Conservation (phyloP, 2,113 vertebrate species). For the Microtus ochrogaster region DNA sequence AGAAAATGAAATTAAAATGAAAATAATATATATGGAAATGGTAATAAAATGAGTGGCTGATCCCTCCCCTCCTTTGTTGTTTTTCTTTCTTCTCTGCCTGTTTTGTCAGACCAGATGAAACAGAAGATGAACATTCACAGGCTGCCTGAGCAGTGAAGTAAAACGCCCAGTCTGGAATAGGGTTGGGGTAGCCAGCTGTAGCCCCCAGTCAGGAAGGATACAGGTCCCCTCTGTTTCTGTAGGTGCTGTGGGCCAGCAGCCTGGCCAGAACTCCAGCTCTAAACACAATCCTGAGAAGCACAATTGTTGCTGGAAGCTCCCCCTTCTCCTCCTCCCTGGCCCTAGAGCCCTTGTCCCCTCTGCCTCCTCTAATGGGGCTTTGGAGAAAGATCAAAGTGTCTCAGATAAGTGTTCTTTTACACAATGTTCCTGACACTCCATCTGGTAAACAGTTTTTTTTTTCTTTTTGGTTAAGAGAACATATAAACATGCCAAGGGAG, state of each 20-base stretch:
- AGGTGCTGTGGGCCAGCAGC: fast-evolving
- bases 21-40: background rate
- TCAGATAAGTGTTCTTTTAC: constrained; percentile 85
- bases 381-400: constrained; percentile 86
- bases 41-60: fast-evolving
- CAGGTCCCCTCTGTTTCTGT: background rate
- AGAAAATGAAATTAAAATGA: background rate
- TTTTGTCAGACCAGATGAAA: background rate
- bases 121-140: background rate
- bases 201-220: background rate
- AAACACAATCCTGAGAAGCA: constrained; percentile 78
- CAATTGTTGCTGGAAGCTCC: constrained; percentile 69
- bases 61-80: fast-evolving
- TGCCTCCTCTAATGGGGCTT: constrained; percentile 79
- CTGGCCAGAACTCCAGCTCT: constrained; percentile 69
- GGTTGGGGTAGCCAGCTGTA: background rate
- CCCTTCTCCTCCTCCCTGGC: constrained; percentile 15
- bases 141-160: background rate
- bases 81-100: fast-evolving
- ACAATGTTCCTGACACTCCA: constrained; percentile 86
- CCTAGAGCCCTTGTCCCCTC: constrained; percentile 70
- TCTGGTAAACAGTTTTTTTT: constrained; percentile 83
- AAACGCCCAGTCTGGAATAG: background rate
- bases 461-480: constrained; percentile 83
- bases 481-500: constrained; percentile 86